Base-by-base conservation (phyloP, 2,113 vertebrate genomes). In the Hydrolagus affinis region DNA sequence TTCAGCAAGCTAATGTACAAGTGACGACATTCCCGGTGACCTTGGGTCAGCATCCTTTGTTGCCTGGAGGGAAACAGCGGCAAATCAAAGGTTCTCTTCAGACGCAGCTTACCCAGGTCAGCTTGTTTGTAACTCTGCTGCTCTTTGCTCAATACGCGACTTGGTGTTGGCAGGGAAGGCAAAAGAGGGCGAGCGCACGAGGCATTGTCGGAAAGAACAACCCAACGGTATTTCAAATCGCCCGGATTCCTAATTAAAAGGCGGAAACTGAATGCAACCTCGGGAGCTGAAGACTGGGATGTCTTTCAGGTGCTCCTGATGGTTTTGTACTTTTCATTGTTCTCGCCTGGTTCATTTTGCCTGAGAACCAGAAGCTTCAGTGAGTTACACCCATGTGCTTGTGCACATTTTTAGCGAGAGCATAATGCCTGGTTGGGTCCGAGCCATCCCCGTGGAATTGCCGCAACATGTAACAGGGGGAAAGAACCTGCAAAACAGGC, bases 401-500 rank as follows among this genome's bases (percentile, higher is more conserved):
- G 60, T 68, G 11, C 78, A 68, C 28, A 32, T 83, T 56, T 44
- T 68, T 68, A 64, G 0, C 11, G 62, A 68, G 59, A 19, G 77
- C 59, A 64, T 28, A 64, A 80, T 64, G 77, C 60, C 77, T 64
- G 77, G 77, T 64, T 60, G 77, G 59, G 30, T 66, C 62, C 11
- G 17, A 64, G 23, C 64, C 59, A 80, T 80, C 60, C 77, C 59
- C 17, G 10, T 60, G 77, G 59, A 80, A 28, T 80, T 80, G 28
- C 59, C 64, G 60, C 11, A 19, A 9, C 28, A 59, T 44, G 44
- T 25, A 80, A 23, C 25, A 62, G 14, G n/a, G 77, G 77, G 77
- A 80, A 80, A 80, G 14, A 80, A 80, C 59, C 77, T 80, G 59
- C 9, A 30, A 83, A 83, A 83, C 62, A 32, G 62, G 78, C 78